Percentiles rank a stretch among this genome's conserved stretches.
These are phyloP conservation scores for Azorinus chamasolen DNA, from an alignment of 2,888 invertebrate genomes.

Conservation along the genomic window DNA sequence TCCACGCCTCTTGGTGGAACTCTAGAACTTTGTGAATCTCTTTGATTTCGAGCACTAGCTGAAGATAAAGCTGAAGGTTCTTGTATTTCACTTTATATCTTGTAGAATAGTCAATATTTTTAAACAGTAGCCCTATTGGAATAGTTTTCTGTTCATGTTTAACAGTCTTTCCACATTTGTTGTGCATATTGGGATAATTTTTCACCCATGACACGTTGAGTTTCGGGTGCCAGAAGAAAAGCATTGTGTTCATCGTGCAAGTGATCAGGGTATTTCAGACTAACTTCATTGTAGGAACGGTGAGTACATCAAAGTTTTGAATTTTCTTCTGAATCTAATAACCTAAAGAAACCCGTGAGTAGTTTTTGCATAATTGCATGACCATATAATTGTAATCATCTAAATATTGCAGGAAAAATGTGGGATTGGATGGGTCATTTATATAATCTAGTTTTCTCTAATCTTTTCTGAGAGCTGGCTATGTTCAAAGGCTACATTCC, in stretches of 20 bases:
- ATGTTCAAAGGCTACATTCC: too few species aligned
- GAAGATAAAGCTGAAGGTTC: slow-evolving; percentile 78
- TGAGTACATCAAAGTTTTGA: slow-evolving; percentile 24
- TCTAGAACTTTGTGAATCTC: slow-evolving; percentile 78
- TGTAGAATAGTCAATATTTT: slow-evolving; percentile 10
- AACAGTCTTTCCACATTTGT: slow-evolving; percentile 39
- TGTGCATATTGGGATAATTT: slow-evolving; percentile 47
- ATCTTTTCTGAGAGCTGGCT: slow-evolving; percentile 23
- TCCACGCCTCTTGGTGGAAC: slow-evolving; percentile 79
- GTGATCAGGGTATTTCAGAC: slow-evolving; percentile 85
- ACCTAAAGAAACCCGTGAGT: slow-evolving; percentile 72
- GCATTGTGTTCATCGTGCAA: slow-evolving; percentile 83
- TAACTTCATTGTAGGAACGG: slow-evolving; percentile 81
- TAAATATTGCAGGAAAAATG: not conserved
- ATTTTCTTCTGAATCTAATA: slow-evolving; percentile 56
- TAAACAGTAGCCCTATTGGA: slow-evolving; percentile 20
- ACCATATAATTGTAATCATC: slow-evolving; percentile 43
- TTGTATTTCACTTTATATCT: slow-evolving; percentile 70
- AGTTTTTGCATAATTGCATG: slow-evolving; percentile 72
- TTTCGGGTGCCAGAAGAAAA: slow-evolving; percentile 78
- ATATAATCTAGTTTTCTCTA: slow-evolving; percentile 29
- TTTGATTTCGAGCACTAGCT: slow-evolving; percentile 69
- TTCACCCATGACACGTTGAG: slow-evolving; percentile 35
- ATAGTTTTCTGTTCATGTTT: slow-evolving; percentile 28
- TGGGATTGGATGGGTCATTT: slow-evolving; percentile 1